Conservation (phyloP, 2,113 vertebrate species). For the Numenius arquata region DNA sequence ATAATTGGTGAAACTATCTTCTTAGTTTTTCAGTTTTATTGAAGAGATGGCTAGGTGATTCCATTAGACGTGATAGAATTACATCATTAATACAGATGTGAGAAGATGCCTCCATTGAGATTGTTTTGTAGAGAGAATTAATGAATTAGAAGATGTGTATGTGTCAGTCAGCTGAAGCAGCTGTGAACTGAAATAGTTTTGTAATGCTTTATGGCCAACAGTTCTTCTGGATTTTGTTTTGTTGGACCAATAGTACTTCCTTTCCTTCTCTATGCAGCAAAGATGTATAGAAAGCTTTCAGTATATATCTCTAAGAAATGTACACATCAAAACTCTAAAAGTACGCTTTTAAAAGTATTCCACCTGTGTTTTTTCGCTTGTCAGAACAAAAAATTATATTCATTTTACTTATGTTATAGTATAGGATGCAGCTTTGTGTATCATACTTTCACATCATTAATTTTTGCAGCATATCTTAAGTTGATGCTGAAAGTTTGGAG, state of each 20-base stretch:
- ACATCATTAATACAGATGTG: constrained; percentile 20
- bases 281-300: background rate
- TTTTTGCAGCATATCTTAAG: background rate
- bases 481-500: background rate
- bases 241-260: background rate
- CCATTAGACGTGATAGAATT: background rate
- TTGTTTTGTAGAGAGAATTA: constrained; percentile 17
- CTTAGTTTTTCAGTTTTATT: background rate
- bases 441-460: background rate
- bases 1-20: background rate
- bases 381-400: background rate
- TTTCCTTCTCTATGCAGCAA: background rate
- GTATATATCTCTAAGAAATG: background rate
- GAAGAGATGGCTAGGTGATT: background rate
- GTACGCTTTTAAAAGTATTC: background rate
- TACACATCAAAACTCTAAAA: background rate
- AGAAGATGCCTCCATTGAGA: background rate
- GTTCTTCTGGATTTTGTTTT: background rate
- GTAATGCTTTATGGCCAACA: background rate
- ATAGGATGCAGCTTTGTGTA: background rate
- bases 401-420: background rate
- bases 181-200: constrained; percentile 24
- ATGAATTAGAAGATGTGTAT: background rate
- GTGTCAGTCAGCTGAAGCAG: background rate
- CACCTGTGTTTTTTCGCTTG: background rate